Percentiles rank a stretch among this genome's conserved stretches.
Conservation (phyloP, 2,113 vertebrate species). For the Xiphophorus couchianus region DNA sequence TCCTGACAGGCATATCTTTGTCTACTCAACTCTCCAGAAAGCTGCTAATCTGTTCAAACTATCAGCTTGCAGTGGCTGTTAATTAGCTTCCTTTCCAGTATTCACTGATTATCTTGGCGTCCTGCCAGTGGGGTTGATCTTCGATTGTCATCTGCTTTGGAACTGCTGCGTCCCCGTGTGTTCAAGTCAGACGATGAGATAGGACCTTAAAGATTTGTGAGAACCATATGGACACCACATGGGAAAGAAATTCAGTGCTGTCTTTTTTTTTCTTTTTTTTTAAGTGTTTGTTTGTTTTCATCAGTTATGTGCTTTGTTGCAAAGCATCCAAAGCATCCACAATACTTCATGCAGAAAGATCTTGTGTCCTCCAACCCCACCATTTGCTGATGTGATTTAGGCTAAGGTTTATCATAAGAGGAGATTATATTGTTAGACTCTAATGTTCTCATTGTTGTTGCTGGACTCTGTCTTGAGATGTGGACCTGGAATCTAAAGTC, state of each 20-base stretch:
- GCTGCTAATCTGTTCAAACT: slow-evolving; percentile 62
- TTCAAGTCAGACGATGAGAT: not conserved
- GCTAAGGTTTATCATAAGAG: not conserved
- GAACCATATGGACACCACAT: not conserved
- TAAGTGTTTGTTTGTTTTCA: not conserved
- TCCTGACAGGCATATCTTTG: slow-evolving; percentile 68
- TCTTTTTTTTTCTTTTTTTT: not conserved
- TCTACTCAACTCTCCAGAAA: slow-evolving; percentile 66
- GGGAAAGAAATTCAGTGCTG: not conserved
- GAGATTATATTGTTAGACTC: not conserved
- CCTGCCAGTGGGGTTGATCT: slow-evolving; percentile 45
- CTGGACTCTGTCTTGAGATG: not conserved
- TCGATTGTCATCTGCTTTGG: slow-evolving; percentile 38
- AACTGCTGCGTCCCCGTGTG: slow-evolving; percentile 12
- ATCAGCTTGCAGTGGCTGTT: slow-evolving; percentile 62
- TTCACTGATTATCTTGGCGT: slow-evolving; percentile 54
- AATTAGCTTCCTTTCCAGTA: slow-evolving; percentile 63
- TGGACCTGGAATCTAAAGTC: not conserved
- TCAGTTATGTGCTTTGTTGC: not conserved
- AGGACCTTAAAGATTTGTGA: slow-evolving; percentile 4
- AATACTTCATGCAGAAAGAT: not conserved
- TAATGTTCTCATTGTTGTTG: not conserved
- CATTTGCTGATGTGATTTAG: not conserved
- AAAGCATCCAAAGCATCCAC: not conserved
- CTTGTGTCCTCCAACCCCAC: not conserved